These are phyloP conservation scores for Puma concolor DNA, from an alignment of 2,113 vertebrate species.

Conservation along the genomic window DNA sequence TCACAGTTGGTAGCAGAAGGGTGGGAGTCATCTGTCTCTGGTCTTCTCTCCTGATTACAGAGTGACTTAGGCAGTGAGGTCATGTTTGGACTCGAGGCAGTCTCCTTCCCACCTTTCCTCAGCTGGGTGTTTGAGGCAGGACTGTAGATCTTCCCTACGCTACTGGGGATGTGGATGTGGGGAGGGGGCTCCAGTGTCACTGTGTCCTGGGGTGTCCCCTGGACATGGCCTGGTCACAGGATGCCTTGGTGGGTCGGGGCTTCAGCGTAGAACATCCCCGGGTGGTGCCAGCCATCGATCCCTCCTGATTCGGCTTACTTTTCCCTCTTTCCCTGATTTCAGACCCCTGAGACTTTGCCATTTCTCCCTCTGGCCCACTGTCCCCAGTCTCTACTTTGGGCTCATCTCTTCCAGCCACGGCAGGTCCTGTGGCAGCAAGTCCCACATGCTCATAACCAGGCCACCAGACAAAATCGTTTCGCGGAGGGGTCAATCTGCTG, in stretches of 20 bases:
- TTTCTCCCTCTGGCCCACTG: neutral
- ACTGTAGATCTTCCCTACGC: too few relatives aligned
- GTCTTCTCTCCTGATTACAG: neutral
- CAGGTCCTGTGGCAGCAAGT: neutral
- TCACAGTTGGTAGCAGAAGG: neutral
- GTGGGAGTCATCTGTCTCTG: neutral
- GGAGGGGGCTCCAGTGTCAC: neutral
- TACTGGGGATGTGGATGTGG: neutral
- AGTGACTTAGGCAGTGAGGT: neutral
- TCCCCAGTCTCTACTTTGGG: neutral
- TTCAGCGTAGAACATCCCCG: neutral
- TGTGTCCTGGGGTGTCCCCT: neutral
- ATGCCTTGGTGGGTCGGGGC: neutral
- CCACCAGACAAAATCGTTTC: neutral
- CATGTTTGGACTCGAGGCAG: neutral
- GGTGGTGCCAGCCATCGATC: neutral
- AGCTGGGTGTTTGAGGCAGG: neutral
- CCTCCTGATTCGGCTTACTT: neutral
- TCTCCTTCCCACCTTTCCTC: neutral
- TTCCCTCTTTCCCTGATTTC: neutral
- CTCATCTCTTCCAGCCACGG: neutral
- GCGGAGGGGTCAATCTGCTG: neutral
- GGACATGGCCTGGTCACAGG: neutral
- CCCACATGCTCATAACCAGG: neutral
- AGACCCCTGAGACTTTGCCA: neutral